Conservation (phyloP, 2,113 vertebrate species). For the Malurus melanocephalus region DNA sequence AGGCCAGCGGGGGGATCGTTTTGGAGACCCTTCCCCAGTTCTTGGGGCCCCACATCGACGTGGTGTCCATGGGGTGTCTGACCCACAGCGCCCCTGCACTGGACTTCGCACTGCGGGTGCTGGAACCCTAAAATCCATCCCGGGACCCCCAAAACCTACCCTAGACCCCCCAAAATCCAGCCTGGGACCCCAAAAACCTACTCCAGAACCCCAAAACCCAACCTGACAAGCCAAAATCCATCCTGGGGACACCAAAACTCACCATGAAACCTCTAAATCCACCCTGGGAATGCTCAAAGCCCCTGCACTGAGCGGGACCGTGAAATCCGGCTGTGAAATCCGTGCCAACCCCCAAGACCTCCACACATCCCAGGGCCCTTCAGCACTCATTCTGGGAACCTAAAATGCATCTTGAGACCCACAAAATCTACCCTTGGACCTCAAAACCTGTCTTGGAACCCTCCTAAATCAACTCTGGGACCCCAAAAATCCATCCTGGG, state of each 20-base stretch:
- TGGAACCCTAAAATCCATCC: neutral
- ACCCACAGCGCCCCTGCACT: neutral
- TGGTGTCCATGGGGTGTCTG: neutral
- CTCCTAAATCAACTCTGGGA: neutral
- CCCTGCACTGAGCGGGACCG: accelerated
- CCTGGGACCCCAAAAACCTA: neutral
- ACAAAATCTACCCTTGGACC: neutral
- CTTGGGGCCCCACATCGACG: neutral
- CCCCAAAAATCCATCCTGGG: neutral
- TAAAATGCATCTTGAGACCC: neutral
- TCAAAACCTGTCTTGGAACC: neutral
- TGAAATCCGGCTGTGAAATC: neutral
- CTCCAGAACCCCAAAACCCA: too few species aligned
- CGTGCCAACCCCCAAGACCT: neutral
- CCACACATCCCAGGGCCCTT: too few species aligned
- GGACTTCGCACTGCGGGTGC: neutral
- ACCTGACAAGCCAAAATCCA: too few species aligned
- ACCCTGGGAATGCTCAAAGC: too few species aligned
- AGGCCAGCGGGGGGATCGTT: neutral
- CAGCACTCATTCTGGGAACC: too few species aligned
- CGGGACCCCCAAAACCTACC: accelerated
- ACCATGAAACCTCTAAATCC: neutral
- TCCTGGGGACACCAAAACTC: neutral
- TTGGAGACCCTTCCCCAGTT: neutral
- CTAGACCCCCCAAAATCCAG: neutral